Evolutionary conservation across 2,797 vertebrate species (phyloP), one percentile per base, ranked within the genome.

Genomic region (Discoglossus pictus): DNA sequence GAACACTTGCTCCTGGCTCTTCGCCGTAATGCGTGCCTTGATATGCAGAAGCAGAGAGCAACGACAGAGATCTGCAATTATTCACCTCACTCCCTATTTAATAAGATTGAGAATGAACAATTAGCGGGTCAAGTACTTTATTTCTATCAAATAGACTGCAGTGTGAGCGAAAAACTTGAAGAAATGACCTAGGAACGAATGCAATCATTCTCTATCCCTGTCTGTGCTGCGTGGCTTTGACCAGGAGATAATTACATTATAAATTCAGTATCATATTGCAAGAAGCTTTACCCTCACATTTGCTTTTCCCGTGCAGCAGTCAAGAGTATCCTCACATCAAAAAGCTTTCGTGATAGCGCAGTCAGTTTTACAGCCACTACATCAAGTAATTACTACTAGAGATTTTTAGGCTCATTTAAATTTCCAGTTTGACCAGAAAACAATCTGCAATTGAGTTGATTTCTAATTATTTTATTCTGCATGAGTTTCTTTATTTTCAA

Each of bases 191-290:
- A 58, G 18, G 53, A 66, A 58, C 40, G 13, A 56, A 66, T 66
- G 64, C 43, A 66, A 66, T 66, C 43, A 66, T 58, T 66, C 53
- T 56, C 50, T 66, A 58, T 66, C 21, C 21, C 43, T 40, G 36
- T 58, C 64, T 20, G 39, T 66, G 42, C 43, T 66, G 31, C 43
- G 31, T 58, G 23, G 20, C 43, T 66, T 40, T 50, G 53, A 58
- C 53, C 34, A 66, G 40, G 16, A 58, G 53, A 66, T 66, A 66
- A 66, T 66, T 58, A 56, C 64, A 66, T 66, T 66, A 66, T 66
- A 66, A 58, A 66, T 66, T 66, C 64, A 40, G 64, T 18, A 58
- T 58, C 43, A 48, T 24, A 58, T 58, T 58, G 47, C 43, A 58
- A 42, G 53, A 66, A 66, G 42, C 51, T 40, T 40, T 31, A 16